These are phyloP conservation scores for Vanacampus margaritifer DNA, from an alignment of 2,113 vertebrate genomes.

Conservation along the genomic window DNA sequence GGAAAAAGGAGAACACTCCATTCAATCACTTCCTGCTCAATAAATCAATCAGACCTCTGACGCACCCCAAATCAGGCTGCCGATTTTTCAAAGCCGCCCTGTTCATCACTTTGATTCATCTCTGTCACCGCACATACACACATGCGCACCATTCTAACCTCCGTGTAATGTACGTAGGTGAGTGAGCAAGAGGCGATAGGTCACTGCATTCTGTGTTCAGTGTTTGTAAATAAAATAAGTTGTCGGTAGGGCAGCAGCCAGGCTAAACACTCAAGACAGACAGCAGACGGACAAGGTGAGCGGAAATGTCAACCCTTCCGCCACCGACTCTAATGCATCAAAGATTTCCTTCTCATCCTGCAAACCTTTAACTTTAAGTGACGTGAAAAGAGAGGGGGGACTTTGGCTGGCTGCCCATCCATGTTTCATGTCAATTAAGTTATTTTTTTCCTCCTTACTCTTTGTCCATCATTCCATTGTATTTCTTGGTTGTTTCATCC, in stretches of 20 bases:
- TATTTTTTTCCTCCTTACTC: conserved; percentile 27
- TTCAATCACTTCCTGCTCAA: conserved; percentile 33
- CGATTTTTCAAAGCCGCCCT: conserved; percentile 45
- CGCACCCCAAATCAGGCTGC: conserved; percentile 50
- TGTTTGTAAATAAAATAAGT: conserved; percentile 27
- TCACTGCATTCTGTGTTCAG: conserved; percentile 17
- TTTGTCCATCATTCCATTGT: conserved; percentile 42
- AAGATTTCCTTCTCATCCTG: conserved; percentile 15
- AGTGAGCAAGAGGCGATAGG: conserved; percentile 23
- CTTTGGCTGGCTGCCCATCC: conserved; percentile 35
- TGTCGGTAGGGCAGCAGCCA: conserved; percentile 14
- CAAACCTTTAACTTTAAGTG: conserved; percentile 57
- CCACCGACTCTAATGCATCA: conserved; percentile 33
- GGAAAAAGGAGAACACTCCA: conserved; percentile 33
- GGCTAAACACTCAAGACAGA: conserved; percentile 26
- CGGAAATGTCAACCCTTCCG: conserved; percentile 34
- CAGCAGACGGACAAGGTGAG: conserved; percentile 45
- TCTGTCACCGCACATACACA: background rate
- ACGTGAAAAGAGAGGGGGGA: conserved; percentile 15
- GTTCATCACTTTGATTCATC: conserved; percentile 62
- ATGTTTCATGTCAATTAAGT: conserved; percentile 51
- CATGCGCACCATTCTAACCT: background rate
- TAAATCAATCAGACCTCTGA: conserved; percentile 60
- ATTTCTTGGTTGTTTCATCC: conserved; percentile 14
- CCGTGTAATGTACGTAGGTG: conserved; percentile 4